phyloP scores from a whole-genome alignment of 2,797 vertebrate genomes.

The Sebastes hubbsi region DNA sequence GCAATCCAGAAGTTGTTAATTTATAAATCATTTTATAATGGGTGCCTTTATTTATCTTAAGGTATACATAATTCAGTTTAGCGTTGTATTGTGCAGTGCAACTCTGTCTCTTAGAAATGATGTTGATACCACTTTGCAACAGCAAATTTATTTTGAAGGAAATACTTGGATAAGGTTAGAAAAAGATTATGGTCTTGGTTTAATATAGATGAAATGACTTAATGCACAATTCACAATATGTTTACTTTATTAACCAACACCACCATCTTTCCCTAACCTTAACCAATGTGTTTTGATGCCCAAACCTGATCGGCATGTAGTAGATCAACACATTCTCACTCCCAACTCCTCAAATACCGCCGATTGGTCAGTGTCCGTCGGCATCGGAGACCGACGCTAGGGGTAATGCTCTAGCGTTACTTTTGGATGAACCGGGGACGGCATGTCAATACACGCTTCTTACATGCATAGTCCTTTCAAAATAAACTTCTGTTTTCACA shows the following conservation, averaged over 20 bases:
- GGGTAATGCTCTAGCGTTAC: too few relatives aligned
- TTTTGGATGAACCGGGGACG: accelerated
- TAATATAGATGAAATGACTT: neutral
- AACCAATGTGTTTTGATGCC: neutral
- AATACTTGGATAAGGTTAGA: neutral
- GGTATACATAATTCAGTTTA: too few relatives aligned
- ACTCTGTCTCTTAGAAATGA: neutral
- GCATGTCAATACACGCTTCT: too few relatives aligned
- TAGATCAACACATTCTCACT: too few relatives aligned
- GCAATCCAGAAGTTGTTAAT: neutral
- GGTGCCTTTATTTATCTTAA: neutral
- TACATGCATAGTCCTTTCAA: too few relatives aligned
- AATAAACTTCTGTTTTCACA: too few relatives aligned
- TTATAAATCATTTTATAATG: neutral
- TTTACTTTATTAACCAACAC: neutral
- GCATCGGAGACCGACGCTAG: too few relatives aligned
- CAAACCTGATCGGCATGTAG: neutral
- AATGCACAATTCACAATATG: neutral
- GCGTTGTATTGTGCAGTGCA: neutral
- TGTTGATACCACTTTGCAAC: neutral
- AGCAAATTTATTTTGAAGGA: neutral
- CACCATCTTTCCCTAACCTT: neutral
- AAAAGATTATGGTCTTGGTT: neutral
- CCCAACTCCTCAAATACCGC: too few relatives aligned
- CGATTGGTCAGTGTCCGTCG: accelerated